Evolutionary conservation across 2,888 invertebrate species (phyloP).

Genomic region (Melanostoma mellinum): DNA sequence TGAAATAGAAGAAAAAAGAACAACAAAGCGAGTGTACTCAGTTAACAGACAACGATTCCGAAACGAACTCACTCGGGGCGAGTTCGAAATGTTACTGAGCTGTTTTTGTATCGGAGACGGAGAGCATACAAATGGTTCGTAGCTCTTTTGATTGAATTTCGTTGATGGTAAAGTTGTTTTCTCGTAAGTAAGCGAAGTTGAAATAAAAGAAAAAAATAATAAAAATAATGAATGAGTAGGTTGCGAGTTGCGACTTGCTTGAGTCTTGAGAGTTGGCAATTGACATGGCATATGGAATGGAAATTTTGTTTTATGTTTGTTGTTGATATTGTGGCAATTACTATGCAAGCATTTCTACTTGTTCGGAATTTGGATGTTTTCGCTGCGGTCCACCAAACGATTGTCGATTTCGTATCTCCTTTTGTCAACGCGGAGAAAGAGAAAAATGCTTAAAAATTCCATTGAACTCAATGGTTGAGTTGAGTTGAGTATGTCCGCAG

Average conservation of each 20-base stretch:
- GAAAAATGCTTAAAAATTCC: too few species aligned
- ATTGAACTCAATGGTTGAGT: too few species aligned
- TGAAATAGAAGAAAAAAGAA: slow-evolving; percentile 27
- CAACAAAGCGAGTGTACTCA: slow-evolving; percentile 55
- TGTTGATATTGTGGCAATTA: too few species aligned
- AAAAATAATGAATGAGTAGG: slow-evolving; percentile 7
- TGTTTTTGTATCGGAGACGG: slow-evolving; percentile 37
- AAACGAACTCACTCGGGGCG: slow-evolving; percentile 65
- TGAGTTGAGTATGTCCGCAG: too few species aligned
- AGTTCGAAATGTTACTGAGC: slow-evolving; percentile 65
- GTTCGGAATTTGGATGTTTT: too few species aligned
- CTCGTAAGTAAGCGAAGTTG: too few species aligned
- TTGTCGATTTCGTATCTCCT: too few species aligned
- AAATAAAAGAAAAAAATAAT: neutral
- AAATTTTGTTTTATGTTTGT: too few species aligned
- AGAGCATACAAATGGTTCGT: slow-evolving; percentile 16
- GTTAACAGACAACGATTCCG: slow-evolving; percentile 33
- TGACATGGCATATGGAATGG: neutral
- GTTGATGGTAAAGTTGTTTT: neutral
- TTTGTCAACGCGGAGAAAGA: too few species aligned
- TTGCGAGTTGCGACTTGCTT: neutral
- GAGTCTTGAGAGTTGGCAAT: slow-evolving; percentile 9
- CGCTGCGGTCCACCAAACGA: too few species aligned
- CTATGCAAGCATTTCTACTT: too few species aligned
- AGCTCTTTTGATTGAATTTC: slow-evolving; percentile 4